These are phyloP conservation scores for Dendrolimus punctatus DNA, from an alignment of 1,140 invertebrate species.

Conservation along the genomic window DNA sequence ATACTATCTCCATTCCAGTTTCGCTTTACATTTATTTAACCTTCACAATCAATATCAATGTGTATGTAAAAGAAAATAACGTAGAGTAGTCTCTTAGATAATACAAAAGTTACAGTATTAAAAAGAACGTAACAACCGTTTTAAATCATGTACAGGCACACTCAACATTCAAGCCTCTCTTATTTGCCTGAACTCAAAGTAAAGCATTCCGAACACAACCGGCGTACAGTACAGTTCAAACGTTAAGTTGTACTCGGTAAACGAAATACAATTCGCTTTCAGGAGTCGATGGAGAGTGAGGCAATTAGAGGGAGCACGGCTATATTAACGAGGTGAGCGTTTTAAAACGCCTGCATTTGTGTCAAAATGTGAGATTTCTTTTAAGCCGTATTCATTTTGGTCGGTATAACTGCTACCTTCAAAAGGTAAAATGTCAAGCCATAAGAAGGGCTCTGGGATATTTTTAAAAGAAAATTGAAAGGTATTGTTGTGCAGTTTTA, in stretches of 20 bases:
- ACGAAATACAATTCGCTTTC: constrained; percentile 3
- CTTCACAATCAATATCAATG: no score
- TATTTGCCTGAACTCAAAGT: constrained; percentile 1
- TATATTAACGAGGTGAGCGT: not conserved
- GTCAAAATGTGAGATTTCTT: no score
- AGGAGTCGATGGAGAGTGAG: constrained; percentile 1
- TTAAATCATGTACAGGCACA: constrained; percentile 1
- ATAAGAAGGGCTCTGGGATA: no score
- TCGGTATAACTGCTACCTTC: no score
- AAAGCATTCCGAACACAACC: not conserved
- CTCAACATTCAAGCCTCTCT: constrained; percentile 1
- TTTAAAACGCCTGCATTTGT: not conserved
- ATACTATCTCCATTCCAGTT: no score
- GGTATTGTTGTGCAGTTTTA: no score
- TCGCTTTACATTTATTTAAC: no score
- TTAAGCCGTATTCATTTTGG: no score
- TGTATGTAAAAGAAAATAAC: no score
- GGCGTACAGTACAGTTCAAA: constrained; percentile 1
- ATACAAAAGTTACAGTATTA: not conserved
- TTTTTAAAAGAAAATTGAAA: no score
- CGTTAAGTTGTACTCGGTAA: constrained; percentile 3
- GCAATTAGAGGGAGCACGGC: constrained; percentile 1
- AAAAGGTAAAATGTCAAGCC: no score
- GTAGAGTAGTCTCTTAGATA: no score
- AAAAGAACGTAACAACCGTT: not conserved